Conservation (phyloP, 2,113 vertebrate species). For the Arothron firmamentum region DNA sequence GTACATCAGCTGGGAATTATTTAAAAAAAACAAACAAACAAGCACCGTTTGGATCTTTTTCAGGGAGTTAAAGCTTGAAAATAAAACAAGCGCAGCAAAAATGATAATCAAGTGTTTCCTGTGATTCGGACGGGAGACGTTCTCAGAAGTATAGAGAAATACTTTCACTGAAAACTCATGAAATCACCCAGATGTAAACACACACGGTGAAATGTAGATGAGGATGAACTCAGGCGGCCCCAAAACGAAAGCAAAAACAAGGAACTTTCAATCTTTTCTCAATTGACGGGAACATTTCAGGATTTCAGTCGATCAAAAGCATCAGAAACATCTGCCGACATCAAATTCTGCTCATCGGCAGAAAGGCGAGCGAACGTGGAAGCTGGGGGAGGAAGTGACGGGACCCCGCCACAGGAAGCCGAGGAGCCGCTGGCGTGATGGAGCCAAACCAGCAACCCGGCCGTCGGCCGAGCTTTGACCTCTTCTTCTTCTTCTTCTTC, state of each 20-base stretch:
- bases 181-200: constrained; percentile 49
- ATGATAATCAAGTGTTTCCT: constrained; percentile 25
- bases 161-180: constrained; percentile 33
- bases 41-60: constrained; percentile 43
- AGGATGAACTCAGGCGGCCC: constrained; percentile 17
- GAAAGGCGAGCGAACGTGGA: too few species aligned
- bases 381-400: too few species aligned
- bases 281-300: constrained; percentile 39
- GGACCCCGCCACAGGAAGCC: too few species aligned
- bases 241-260: neutral
- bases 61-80: neutral
- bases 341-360: too few species aligned
- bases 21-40: constrained; percentile 28
- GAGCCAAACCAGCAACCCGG: too few species aligned
- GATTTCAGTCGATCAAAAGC: constrained; percentile 39
- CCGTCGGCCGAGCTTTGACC: too few species aligned
- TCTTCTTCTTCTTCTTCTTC: too few species aligned
- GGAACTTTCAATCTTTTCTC: constrained; percentile 8
- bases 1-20: constrained; percentile 37
- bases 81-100: neutral
- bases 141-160: constrained; percentile 24
- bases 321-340: too few species aligned
- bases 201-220: constrained; percentile 24
- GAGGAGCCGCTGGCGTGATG: too few species aligned
- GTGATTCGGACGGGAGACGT: constrained; percentile 17